Evolutionary conservation across 2,113 vertebrate species (phyloP).

Genomic region (Dolichallabes microphthalmus): DNA sequence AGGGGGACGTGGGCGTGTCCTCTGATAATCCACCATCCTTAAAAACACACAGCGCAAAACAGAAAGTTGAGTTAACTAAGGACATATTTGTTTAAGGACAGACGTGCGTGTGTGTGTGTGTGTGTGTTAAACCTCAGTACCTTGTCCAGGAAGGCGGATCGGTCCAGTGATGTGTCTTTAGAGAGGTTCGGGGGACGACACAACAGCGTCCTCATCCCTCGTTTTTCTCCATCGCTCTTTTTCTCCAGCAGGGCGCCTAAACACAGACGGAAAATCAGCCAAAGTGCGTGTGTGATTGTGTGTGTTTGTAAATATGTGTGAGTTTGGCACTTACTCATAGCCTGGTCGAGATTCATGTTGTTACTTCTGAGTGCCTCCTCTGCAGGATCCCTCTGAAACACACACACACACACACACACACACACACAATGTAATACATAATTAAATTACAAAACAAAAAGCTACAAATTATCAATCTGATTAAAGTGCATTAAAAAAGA

Average conservation of each 20-base stretch:
- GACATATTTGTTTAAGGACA: neutral
- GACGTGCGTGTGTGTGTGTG: neutral
- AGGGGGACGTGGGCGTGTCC: conserved; percentile 95
- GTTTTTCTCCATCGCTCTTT: conserved; percentile 97
- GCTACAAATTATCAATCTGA: neutral
- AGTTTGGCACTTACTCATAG: conserved; percentile 87
- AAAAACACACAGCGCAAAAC: conserved; percentile 63
- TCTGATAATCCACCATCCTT: conserved; percentile 96
- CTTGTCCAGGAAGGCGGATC: conserved; percentile 92
- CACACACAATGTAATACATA: neutral
- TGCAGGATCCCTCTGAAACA: conserved; percentile 91
- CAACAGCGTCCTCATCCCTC: conserved; percentile 89
- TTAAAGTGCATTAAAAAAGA: neutral
- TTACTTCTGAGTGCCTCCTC: conserved; percentile 98
- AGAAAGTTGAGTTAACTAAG: conserved; percentile 35
- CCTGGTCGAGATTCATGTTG: conserved; percentile 98
- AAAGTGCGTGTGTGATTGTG: conserved; percentile 4
- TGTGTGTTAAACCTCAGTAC: conserved; percentile 59
- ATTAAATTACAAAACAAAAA: neutral
- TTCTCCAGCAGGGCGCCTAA: conserved; percentile 96
- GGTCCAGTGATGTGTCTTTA: conserved; percentile 97
- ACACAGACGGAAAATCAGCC: conserved; percentile 15
- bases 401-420: conserved; percentile 14
- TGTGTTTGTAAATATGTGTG: neutral
- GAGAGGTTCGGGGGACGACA: conserved; percentile 91